Evolutionary conservation across 2,888 invertebrate species (phyloP), one percentile per base, ranked within the genome.

Genomic region (Heliconius ethilla): DNA sequence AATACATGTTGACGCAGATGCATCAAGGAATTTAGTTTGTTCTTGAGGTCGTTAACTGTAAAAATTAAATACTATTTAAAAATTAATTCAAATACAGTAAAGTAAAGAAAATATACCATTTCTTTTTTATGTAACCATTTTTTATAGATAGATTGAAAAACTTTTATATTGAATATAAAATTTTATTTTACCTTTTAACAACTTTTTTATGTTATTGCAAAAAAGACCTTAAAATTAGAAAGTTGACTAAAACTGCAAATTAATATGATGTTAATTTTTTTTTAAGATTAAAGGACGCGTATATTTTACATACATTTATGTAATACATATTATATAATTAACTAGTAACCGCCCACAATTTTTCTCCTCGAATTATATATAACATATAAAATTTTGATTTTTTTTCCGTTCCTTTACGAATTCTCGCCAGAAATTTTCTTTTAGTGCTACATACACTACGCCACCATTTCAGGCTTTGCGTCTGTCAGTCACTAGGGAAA

Each of bases 1-100:
- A 76, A 74, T 66, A 55, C 63, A 70, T 83, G 82, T 85, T 84
- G 78, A 77, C 77, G 82, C 85, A 86, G 83, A 81, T 86, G 86
- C 65, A 74, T 80, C 45, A 78, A 59, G 82, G 83, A 84, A 85
- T 86, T 84, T 82, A 27, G 66, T 59, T 55, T 78, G 79, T 79
- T 77, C 78, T 55, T 76, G 72, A 78, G 72, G 78, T 75, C 78
- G 72, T 75, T 77, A 80, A 70, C 51, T 25, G 37, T 7, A 22
- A 29, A 29, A 65, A 27, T 2, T 33, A 55, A 63, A 74, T 37
- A 27, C 10, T 25, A 74, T 74, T 72, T 37, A 37, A 63, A 40
- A n/a, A n/a, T n/a, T n/a, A n/a, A 74, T 40, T 74, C 73, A 63
- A 27, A 74, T 63, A 37, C 0, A 62, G 40, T 72, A 22, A 13